phyloP scores from a whole-genome alignment of 2,113 vertebrate genomes.

The Triplophysa rosa region DNA sequence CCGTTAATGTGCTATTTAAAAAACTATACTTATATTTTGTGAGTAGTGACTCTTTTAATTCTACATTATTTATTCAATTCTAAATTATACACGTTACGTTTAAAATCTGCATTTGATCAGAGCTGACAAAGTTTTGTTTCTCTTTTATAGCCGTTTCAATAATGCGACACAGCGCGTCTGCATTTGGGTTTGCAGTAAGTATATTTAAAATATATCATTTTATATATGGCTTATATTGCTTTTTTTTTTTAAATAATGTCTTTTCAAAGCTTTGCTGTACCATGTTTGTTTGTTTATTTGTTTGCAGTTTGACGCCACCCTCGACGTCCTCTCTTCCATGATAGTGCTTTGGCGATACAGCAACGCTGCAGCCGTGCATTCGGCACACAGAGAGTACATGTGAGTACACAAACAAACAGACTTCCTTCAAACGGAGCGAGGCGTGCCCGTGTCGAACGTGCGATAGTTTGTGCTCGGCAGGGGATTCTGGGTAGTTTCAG shows the following conservation, averaged over 20 bases:
- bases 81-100: background rate
- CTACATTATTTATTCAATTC: too few species aligned
- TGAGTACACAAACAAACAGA: constrained; percentile 74
- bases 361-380: constrained; percentile 94
- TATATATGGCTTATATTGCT: too few species aligned
- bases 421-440: background rate
- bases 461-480: background rate
- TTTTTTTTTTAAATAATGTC: too few species aligned
- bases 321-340: constrained; percentile 92
- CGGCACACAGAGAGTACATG: constrained; percentile 95
- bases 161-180: constrained; percentile 87
- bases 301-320: constrained; percentile 89
- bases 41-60: too few species aligned
- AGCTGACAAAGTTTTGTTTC: background rate
- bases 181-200: constrained; percentile 93
- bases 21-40: too few species aligned
- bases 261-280: background rate
- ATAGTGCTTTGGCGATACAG: constrained; percentile 99
- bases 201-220: constrained; percentile 31
- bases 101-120: background rate
- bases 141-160: constrained; percentile 84
- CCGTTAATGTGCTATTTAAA: too few species aligned
- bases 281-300: constrained; percentile 21
- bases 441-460: background rate
- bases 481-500: constrained; percentile 6